A percentile compares a stretch with the other conserved stretches of the same genome.
Conservation (phyloP, 2,888 invertebrate genomes). For the Clivina fossor region DNA sequence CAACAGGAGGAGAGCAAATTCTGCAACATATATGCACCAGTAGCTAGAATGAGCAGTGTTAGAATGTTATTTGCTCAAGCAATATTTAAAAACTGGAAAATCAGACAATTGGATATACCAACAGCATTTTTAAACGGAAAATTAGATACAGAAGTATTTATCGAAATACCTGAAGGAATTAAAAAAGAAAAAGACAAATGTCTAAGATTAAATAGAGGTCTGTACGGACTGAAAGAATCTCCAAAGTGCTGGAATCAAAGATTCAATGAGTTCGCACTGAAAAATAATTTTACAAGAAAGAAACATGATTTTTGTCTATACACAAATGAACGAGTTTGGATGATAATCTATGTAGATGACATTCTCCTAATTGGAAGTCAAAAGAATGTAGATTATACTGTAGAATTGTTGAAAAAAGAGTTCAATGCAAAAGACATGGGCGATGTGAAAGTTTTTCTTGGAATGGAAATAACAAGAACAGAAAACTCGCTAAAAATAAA, state of each 20-base stretch:
- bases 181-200: slow-evolving; percentile 23
- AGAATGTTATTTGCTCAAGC: too few species aligned
- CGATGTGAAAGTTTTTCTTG: slow-evolving; percentile 3
- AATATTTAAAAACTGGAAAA: slow-evolving; percentile 5
- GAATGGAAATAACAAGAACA: slow-evolving; percentile 16
- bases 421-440: slow-evolving; percentile 11
- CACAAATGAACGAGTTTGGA: neutral
- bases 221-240: slow-evolving; percentile 34
- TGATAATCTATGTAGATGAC: neutral
- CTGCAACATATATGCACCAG: neutral
- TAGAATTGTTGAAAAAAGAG: slow-evolving; percentile 9
- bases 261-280: slow-evolving; percentile 5
- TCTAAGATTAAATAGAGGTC: slow-evolving; percentile 38
- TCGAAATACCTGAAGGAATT: slow-evolving; percentile 36
- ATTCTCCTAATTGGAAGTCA: neutral
- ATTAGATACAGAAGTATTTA: slow-evolving; percentile 31
- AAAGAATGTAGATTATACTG: neutral
- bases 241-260: slow-evolving; percentile 16
- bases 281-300: slow-evolving; percentile 3
- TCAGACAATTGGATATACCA: slow-evolving; percentile 34
- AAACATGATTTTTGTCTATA: slow-evolving; percentile 14
- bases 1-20: slow-evolving; percentile 1
- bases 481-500: too few species aligned
- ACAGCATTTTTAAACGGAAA: slow-evolving; percentile 37
- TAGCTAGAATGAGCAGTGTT: too few species aligned